A percentile compares a stretch with the other conserved stretches of the same genome.
Conservation (phyloP, 2,797 vertebrate species). For the Smutsia gigantea region DNA sequence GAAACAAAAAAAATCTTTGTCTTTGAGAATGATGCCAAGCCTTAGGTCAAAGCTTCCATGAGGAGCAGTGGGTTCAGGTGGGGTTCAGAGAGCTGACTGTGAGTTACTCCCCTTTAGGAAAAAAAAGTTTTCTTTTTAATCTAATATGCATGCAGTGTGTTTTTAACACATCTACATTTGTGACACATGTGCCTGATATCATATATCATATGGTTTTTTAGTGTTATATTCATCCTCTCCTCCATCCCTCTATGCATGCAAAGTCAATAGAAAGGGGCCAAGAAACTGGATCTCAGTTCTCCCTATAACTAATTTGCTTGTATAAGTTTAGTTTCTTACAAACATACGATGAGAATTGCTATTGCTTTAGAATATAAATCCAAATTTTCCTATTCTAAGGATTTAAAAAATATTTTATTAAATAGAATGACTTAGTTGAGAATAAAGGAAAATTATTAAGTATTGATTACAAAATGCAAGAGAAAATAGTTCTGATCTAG, state of each 20-base stretch:
- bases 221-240: neutral
- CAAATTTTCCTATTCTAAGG: neutral
- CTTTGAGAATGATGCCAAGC: neutral
- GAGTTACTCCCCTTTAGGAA: neutral
- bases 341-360: neutral
- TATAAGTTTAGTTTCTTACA: slow-evolving; percentile 27
- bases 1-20: neutral
- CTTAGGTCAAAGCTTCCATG: slow-evolving; percentile 19
- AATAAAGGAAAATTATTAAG: slow-evolving; percentile 63
- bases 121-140: slow-evolving; percentile 29
- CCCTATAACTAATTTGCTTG: neutral
- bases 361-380: neutral
- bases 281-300: neutral
- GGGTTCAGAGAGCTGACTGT: slow-evolving; percentile 50
- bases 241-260: neutral
- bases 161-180: neutral
- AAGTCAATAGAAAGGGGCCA: neutral
- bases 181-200: neutral
- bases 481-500: slow-evolving; percentile 65
- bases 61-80: neutral
- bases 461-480: slow-evolving; percentile 33
- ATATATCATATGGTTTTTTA: neutral
- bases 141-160: neutral
- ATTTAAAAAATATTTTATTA: slow-evolving; percentile 45
- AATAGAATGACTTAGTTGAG: slow-evolving; percentile 34